Evolutionary conservation across 2,113 vertebrate genomes (phyloP).

Genomic region (Cyphomyrus plagiostoma): DNA sequence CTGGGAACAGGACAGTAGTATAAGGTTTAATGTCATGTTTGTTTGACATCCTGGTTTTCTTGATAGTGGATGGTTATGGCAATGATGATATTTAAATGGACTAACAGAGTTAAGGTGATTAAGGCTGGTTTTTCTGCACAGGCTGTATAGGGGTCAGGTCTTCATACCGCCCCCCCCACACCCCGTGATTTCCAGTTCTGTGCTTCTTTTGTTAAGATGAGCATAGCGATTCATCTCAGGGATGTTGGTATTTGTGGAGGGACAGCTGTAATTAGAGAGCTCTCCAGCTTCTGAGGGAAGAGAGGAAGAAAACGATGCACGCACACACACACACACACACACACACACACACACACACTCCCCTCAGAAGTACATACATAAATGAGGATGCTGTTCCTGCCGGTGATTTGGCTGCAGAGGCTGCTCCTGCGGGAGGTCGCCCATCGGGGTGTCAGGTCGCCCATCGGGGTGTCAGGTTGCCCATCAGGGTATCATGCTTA

Average conservation of each 20-base stretch:
- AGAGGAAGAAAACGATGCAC: not conserved
- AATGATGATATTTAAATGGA: not conserved
- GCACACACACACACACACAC: no score
- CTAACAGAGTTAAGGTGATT: no score
- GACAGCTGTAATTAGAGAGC: slow-evolving; percentile 32
- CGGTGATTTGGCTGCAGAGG: not conserved
- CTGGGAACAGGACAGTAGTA: not conserved
- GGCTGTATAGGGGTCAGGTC: not conserved
- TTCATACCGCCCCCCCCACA: no score
- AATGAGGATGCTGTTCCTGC: not conserved
- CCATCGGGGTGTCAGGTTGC: no score
- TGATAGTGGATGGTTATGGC: not conserved
- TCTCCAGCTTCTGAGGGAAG: not conserved
- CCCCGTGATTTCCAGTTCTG: not conserved
- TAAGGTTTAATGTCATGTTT: not conserved
- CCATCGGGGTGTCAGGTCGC: not conserved
- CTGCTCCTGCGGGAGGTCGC: not conserved
- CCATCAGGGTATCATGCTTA: not conserved
- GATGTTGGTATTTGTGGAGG: slow-evolving; percentile 42
- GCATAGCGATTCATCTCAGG: slow-evolving; percentile 38
- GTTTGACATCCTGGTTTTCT: not conserved
- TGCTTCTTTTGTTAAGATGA: not conserved
- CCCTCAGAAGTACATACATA: not conserved
- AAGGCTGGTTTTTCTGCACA: not conserved
- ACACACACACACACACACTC: not conserved